These are phyloP conservation scores for Elmis aenea DNA, from an alignment of 2,888 invertebrate species.

Conservation along the genomic window DNA sequence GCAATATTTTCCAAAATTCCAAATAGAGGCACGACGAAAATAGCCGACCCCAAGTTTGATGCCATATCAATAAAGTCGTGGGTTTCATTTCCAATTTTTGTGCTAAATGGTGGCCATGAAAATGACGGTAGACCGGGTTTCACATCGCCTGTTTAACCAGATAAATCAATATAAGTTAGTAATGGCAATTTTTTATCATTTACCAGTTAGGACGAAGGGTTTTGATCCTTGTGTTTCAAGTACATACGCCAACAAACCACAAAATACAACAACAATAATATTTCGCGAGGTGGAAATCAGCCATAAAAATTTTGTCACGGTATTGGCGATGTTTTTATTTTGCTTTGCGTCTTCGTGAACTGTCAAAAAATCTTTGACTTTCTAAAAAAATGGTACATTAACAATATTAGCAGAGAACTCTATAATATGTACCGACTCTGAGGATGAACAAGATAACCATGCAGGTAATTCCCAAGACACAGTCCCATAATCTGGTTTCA, in stretches of 20 bases:
- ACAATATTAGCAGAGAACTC: not conserved
- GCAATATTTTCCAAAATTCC: conserved; percentile 67
- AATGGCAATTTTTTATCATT: conserved; percentile 5
- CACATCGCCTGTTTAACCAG: conserved; percentile 53
- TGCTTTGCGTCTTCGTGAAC: conserved; percentile 47
- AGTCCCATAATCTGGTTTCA: conserved; percentile 66
- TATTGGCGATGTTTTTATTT: conserved; percentile 44
- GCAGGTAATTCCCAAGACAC: conserved; percentile 63
- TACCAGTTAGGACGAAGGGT: conserved; percentile 64
- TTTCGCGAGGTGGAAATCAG: conserved; percentile 70
- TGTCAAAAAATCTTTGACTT: conserved; percentile 62
- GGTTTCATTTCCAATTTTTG: conserved; percentile 54
- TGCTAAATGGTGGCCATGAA: conserved; percentile 61
- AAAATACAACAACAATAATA: conserved; percentile 68
- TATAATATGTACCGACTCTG: conserved; percentile 54
- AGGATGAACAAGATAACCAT: conserved; percentile 64
- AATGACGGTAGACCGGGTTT: conserved; percentile 66
- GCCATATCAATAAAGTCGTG: conserved; percentile 54
- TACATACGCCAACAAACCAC: conserved; percentile 61
- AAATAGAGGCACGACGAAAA: conserved; percentile 62
- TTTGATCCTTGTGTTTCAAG: conserved; percentile 54
- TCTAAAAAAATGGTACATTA: conserved; percentile 48
- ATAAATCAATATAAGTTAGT: conserved; percentile 5
- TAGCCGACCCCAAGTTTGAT: conserved; percentile 58
- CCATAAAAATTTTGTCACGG: conserved; percentile 59